Evolutionary conservation across 2,113 vertebrate species (phyloP).

Genomic region (Sphyrna mokarran): DNA sequence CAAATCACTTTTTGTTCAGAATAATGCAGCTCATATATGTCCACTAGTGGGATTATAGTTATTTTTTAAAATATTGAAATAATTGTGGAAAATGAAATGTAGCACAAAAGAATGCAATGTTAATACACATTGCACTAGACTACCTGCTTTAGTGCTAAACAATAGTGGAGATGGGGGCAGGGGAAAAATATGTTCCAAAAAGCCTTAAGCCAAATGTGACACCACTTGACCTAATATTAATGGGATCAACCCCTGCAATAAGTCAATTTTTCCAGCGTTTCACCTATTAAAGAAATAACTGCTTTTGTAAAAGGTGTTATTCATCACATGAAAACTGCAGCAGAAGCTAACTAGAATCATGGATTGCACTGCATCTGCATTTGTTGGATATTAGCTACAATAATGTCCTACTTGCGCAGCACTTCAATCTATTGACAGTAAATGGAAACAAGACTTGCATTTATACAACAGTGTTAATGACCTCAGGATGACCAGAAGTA

Average conservation of each 20-base stretch:
- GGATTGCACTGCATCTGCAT: not conserved
- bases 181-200: not conserved
- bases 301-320: slow-evolving; percentile 48
- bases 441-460: not conserved
- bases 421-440: not conserved
- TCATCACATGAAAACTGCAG: slow-evolving; percentile 41
- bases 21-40: not conserved
- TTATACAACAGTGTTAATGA: not conserved
- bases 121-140: not conserved
- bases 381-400: not conserved
- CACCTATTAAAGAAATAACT: slow-evolving; percentile 50
- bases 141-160: not conserved
- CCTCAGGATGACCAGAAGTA: not conserved
- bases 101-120: not conserved
- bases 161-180: not conserved
- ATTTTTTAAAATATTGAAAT: not conserved
- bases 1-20: not conserved
- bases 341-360: not conserved
- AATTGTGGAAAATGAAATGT: not conserved
- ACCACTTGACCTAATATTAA: slow-evolving; percentile 42
- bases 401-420: not conserved
- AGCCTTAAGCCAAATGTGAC: not conserved
- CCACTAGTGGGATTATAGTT: not conserved
- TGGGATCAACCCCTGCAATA: slow-evolving; percentile 48
- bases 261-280: slow-evolving; percentile 46